A percentile compares a stretch with the other conserved stretches of the same genome.
Conservation (phyloP, 2,113 vertebrate genomes). For the Oryzias celebensis region DNA sequence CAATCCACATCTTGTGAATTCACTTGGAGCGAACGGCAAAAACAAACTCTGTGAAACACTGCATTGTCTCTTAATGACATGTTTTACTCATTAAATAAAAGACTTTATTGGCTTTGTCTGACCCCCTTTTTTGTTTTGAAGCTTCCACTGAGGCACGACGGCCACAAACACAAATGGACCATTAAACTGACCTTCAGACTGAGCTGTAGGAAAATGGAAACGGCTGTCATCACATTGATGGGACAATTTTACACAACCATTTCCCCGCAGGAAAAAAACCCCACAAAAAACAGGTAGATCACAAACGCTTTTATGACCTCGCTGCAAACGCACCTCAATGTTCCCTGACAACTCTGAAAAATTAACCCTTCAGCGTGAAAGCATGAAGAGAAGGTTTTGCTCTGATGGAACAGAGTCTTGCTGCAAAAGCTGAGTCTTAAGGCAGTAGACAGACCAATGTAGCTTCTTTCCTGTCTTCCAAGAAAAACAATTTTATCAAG, state of each 20-base stretch:
- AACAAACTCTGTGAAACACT: slow-evolving; percentile 6
- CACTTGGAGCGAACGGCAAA: too few relatives aligned
- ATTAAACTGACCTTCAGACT: slow-evolving; percentile 75
- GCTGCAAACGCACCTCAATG: slow-evolving; percentile 12
- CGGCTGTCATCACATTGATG: slow-evolving; percentile 53
- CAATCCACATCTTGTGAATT: slow-evolving; percentile 22
- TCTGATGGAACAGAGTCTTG: not conserved
- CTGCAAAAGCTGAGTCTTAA: not conserved
- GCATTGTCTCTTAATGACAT: slow-evolving; percentile 50
- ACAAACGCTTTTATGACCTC: slow-evolving; percentile 48
- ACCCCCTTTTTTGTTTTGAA: slow-evolving; percentile 63
- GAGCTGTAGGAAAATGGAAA: slow-evolving; percentile 54
- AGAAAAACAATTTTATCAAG: too few relatives aligned
- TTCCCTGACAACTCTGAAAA: too few relatives aligned
- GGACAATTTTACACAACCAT: slow-evolving; percentile 37
- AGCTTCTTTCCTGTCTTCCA: not conserved
- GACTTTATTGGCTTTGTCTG: slow-evolving; percentile 46
- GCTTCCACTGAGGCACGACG: slow-evolving; percentile 69
- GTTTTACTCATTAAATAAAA: slow-evolving; percentile 52
- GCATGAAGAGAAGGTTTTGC: slow-evolving; percentile 46
- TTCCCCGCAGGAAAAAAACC: slow-evolving; percentile 42
- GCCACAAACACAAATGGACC: slow-evolving; percentile 66
- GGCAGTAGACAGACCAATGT: slow-evolving; percentile 4
- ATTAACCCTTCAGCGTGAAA: slow-evolving; percentile 22
- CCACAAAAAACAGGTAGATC: slow-evolving; percentile 44